Evolutionary conservation across 1,140 invertebrate genomes (phyloP).

Genomic region (Brachionus rotundiformis): DNA sequence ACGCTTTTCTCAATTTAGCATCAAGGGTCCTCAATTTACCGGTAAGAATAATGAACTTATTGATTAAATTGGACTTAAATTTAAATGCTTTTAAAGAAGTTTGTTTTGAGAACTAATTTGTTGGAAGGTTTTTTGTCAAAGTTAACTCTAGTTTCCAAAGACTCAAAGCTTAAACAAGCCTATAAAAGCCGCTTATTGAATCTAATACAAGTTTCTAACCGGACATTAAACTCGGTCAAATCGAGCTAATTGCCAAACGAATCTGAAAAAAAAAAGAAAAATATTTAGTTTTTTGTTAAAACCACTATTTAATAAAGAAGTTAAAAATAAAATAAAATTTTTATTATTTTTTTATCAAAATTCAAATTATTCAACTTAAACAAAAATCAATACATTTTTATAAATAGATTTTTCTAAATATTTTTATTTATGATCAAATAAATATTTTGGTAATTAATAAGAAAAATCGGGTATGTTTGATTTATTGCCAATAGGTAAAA

Average conservation of each 20-base stretch:
- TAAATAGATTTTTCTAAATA: too few relatives aligned
- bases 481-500: too few relatives aligned
- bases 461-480: too few relatives aligned
- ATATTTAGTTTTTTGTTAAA: conserved; percentile 19
- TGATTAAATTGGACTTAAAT: background rate
- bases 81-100: background rate
- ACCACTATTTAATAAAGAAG: conserved; percentile 34
- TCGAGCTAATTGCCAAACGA: background rate
- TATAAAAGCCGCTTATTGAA: conserved; percentile 16
- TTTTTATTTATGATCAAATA: too few relatives aligned
- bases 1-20: conserved; percentile 37
- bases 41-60: background rate
- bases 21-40: background rate
- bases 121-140: conserved; percentile 6
- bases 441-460: too few relatives aligned
- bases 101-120: background rate
- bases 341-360: too few relatives aligned
- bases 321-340: background rate
- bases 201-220: conserved; percentile 9
- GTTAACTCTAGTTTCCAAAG: conserved; percentile 18
- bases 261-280: conserved; percentile 23
- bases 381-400: too few relatives aligned
- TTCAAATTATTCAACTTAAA: too few relatives aligned
- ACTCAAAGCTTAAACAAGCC: conserved; percentile 36
- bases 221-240: background rate